Percentiles rank a stretch among this genome's conserved stretches.
These are phyloP conservation scores for Muscicapa adusta DNA, from an alignment of 2,113 vertebrate genomes.

Conservation along the genomic window DNA sequence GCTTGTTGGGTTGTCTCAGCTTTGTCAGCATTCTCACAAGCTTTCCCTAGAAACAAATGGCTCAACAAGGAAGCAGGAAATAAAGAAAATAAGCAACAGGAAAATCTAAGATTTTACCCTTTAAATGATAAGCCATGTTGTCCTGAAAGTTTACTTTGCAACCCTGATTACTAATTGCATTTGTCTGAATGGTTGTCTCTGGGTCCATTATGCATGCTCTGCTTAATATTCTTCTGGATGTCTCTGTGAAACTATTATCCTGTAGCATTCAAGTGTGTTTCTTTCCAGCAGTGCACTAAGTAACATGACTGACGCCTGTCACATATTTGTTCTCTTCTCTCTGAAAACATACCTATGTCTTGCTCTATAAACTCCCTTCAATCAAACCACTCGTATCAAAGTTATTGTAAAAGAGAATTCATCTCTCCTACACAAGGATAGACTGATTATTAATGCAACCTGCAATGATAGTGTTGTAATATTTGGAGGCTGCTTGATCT, in stretches of 20 bases:
- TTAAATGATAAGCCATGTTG: neutral
- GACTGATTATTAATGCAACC: neutral
- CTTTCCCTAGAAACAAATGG: neutral
- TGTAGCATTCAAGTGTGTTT: neutral
- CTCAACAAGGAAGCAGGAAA: neutral
- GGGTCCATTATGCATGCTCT: neutral
- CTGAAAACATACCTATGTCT: neutral
- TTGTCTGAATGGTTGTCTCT: neutral
- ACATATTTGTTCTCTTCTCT: conserved; percentile 19
- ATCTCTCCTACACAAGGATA: neutral
- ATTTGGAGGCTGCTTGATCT: neutral
- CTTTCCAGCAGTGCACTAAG: conserved; percentile 12
- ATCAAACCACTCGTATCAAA: neutral
- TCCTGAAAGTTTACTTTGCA: neutral
- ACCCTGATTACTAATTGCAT: neutral
- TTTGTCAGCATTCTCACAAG: neutral
- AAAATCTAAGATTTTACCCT: neutral
- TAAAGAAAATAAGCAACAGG: neutral
- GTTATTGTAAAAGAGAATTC: neutral
- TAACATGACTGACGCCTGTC: conserved; percentile 19
- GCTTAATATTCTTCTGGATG: neutral
- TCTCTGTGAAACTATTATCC: conserved; percentile 5
- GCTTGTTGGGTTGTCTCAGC: neutral
- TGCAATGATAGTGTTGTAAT: neutral
- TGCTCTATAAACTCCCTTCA: conserved; percentile 12